Base-by-base conservation (phyloP, 2,888 invertebrate genomes). In the Drosophila recens region DNA sequence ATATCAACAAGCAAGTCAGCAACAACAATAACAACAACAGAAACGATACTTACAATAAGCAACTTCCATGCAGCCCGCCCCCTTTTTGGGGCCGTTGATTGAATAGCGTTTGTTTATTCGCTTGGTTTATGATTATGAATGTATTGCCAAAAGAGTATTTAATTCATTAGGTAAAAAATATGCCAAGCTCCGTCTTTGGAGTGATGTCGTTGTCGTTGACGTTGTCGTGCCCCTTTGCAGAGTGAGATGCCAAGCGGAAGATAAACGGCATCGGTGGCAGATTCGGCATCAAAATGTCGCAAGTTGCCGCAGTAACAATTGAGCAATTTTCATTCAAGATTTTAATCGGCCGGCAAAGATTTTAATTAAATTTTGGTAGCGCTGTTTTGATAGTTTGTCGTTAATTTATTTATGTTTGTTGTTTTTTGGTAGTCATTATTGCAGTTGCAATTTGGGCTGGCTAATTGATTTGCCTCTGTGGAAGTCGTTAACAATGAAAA, bases 261-360 rank as follows among this genome's bases (percentile, higher is more conserved):
- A 84, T 86, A 85, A 86, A 74, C 68, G 63, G 17, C 66, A 53
- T 15, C n/a, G n/a, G 13, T 53, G 36, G 27, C 53, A 34, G 17
- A 48, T 42, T 45, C 53, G 23, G 15, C 53, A 48, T 30, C 38
- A 71, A 74, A 74, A 65, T 77, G 78, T 78, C 74, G 75, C 75
- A 77, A 77, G 78, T 42, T 42, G 30, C 3, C 13, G 49, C 40
- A 27, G 20, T 57, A 81, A 75, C 81, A 80, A 86, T 83, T 81
- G 77, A 83, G 81, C 57, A 79, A 86, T 86, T 86, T 86, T 65
- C 51, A 57, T 59, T 66, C 33, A 72, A 79, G 75, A 72, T 75
- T 72, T 58, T 48, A 62, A 78, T 78, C 77, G 62, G 42, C 30
- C 48, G 48, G 40, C 63, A 68, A 72, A 62, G 65, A 61, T 68